A percentile compares a stretch with the other conserved stretches of the same genome.
phyloP scores from a whole-genome alignment of 2,888 invertebrate species.

The Zonitis immaculata region DNA sequence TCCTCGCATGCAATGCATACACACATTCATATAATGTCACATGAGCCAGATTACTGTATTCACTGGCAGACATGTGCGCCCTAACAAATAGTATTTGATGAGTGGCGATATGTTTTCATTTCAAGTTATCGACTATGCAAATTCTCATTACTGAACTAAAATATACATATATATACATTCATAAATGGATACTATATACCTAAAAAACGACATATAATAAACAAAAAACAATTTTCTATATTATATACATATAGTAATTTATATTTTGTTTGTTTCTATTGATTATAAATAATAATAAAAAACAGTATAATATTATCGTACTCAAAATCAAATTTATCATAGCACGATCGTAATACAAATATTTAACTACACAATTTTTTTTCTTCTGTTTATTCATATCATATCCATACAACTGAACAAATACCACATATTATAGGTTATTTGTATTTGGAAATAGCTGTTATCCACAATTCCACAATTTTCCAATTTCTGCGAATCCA shows the following conservation, averaged over 20 bases:
- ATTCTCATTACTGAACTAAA: constrained; percentile 32
- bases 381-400: no score
- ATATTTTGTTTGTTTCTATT: constrained; percentile 5
- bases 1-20: constrained; percentile 44
- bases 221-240: constrained; percentile 11
- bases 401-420: constrained; percentile 1
- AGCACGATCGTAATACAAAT: constrained; percentile 6
- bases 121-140: constrained; percentile 43
- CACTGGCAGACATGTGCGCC: constrained; percentile 42
- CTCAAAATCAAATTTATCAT: constrained; percentile 17
- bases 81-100: constrained; percentile 47
- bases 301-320: constrained; percentile 11
- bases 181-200: no score
- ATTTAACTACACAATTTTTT: neutral
- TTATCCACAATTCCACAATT: neutral
- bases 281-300: constrained; percentile 4
- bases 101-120: constrained; percentile 46
- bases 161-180: neutral
- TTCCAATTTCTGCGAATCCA: neutral
- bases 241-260: neutral
- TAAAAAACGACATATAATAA: neutral
- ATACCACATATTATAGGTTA: neutral
- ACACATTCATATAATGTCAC: constrained; percentile 45
- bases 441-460: neutral
- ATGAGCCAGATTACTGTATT: constrained; percentile 47